Base-by-base conservation (phyloP, 2,113 vertebrate genomes). In the Phaetusa simplex region DNA sequence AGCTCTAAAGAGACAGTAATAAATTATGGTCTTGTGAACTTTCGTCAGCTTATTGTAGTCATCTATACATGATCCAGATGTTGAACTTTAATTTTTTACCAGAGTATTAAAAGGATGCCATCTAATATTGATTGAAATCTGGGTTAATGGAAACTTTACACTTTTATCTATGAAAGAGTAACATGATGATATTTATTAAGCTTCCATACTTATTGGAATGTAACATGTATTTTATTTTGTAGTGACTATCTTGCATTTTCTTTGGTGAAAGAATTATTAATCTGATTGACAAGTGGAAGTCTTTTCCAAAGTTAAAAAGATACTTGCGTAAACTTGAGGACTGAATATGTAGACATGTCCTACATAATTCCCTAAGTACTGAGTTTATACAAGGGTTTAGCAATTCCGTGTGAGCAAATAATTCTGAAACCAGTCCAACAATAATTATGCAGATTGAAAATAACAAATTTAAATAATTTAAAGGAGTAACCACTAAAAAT, bases 321-420 rank as follows among this genome's bases (percentile, higher is more conserved):
- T 40, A 30, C 62, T 76, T 80, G 2, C 23, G 12, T 81, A 65
- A 64, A 69, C 27, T 81, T 27, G 18, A n/a, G 22, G 24, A 29
- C 0, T 77, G 15, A 72, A 55, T 14, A 6, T 42, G 7, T 22
- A 36, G 34, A 58, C 6, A 58, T n/a, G 9, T 4, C 7, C 4
- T 23, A 30, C 21, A 5, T 50, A 67, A 59, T 72, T 43, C 0
- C 1, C 22, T 22, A 53, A 22, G 3, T 52, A 21, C 9, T 1
- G 2, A 4, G 8, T 71, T 76, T 62, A 47, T 53, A 42, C 9
- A 12, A 34, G 5, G 16, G 9, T 5, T 70, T 77, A 64, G 5
- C 13, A 78, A 77, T 36, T 47, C 23, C 13, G 53, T 0, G 0
- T 38, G 14, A 78, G 3, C 14, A 47, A 77, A 59, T 24, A 58